phyloP scores from a whole-genome alignment of 2,797 vertebrate species.

The Peromyscus melanophrys region DNA sequence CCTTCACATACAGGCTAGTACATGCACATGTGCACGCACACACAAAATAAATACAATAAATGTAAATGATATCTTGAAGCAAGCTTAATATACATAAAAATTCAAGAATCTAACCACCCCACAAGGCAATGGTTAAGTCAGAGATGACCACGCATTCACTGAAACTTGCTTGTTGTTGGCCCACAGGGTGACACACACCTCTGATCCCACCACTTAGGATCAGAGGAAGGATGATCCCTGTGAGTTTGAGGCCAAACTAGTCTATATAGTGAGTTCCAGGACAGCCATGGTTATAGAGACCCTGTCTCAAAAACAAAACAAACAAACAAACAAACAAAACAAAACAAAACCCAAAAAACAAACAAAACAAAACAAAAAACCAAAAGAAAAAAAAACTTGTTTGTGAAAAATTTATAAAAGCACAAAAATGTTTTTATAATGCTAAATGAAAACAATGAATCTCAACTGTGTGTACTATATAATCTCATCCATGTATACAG shows the following conservation, averaged over 20 bases:
- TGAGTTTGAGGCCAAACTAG: background rate
- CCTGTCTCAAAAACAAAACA: background rate
- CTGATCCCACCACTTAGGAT: background rate
- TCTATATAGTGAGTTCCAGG: background rate
- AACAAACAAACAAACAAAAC: background rate
- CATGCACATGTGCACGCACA: background rate
- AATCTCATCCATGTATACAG: background rate
- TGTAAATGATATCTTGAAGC: background rate
- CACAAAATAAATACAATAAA: background rate
- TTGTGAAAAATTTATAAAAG: slow-evolving; percentile 32
- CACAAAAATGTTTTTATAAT: background rate
- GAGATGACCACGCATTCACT: background rate
- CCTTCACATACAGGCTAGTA: background rate
- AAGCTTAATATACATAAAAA: slow-evolving; percentile 60
- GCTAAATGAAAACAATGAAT: background rate
- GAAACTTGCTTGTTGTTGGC: background rate
- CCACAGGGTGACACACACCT: background rate
- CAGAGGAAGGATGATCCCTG: background rate
- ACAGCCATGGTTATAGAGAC: background rate
- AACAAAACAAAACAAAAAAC: background rate
- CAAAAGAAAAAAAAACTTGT: background rate
- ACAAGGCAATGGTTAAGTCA: slow-evolving; percentile 50
- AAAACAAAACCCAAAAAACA: background rate
- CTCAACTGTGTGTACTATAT: background rate
- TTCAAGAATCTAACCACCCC: slow-evolving; percentile 4